Base-by-base conservation (phyloP, 2,797 vertebrate genomes). In the Epinephelus malabaricus region DNA sequence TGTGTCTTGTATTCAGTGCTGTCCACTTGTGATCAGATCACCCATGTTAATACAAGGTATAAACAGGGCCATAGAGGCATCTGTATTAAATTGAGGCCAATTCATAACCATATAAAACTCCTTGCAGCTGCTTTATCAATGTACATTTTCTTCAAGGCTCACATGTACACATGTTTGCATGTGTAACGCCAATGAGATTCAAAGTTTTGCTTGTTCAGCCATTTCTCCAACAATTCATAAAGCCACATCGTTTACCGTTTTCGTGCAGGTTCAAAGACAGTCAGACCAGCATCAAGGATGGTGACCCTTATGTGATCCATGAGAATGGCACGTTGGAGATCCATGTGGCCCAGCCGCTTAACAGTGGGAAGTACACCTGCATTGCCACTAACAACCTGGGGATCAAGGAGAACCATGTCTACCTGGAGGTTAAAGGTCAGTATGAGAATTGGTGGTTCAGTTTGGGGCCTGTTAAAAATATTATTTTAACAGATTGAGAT, bases 241-340 rank as follows among this genome's bases (percentile, higher is more conserved):
- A 71, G 23, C 7, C 2, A 17, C 49, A 18, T 30, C 13, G 0
- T 8, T 53, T 69, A 10, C 9, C 7, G 4, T 62, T 62, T 59
- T 51, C 25, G 0, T 69, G 15, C 61, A 99, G 98, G 98, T 99
- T 97, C 92, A 99, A 97, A 92, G 97, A 97, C 81, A 90, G 93
- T 69, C 96, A 97, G 92, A 96, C 93, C 65, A 96, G 95, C 82
- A 91, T 98, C 76, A 93, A 96, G 73, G 95, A 84, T 46, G 94
- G 92, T n/a, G 96, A 96, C 85, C 90, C 90, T 2, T 98, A 97
- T 3, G n/a, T 97, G 87, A 96, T 98, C 84, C 96, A 98, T 83
- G 93, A 96, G 55, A 98, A 99, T 0, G 98, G 98, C n/a, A 97
- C 97, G 3, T 89, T 99, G 92, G 97, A 98, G 94, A 97, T 99